phyloP scores from a whole-genome alignment of 2,113 vertebrate genomes.

The Odocoileus virginianus region DNA sequence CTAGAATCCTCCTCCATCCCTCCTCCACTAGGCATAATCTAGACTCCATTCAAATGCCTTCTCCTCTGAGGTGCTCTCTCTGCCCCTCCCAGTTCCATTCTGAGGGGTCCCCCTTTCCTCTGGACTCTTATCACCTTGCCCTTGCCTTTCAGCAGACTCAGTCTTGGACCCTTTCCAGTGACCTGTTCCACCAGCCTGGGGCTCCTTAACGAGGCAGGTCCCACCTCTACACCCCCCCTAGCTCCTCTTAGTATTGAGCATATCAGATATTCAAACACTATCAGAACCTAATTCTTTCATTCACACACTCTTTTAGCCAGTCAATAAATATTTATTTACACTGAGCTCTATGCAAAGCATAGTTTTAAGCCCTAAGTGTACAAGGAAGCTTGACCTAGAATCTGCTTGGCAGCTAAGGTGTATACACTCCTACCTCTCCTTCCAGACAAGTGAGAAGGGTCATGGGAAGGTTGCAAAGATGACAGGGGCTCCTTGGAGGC shows the following conservation, averaged over 20 bases:
- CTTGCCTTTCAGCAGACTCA: background rate
- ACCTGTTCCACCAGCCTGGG: background rate
- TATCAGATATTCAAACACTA: fast-evolving
- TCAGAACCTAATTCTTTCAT: background rate
- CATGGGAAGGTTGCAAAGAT: background rate
- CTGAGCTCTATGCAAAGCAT: background rate
- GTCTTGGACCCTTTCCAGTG: background rate
- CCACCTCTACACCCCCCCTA: fast-evolving
- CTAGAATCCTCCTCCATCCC: background rate
- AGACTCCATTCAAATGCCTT: background rate
- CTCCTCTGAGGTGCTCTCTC: background rate
- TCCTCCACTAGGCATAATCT: background rate
- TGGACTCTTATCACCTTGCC: background rate
- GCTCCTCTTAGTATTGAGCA: background rate
- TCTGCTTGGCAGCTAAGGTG: background rate
- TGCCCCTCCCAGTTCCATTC: background rate
- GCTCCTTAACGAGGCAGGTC: background rate
- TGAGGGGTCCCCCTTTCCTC: background rate
- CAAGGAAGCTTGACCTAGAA: background rate
- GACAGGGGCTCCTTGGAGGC: background rate
- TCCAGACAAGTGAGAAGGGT: background rate
- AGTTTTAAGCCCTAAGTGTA: background rate
- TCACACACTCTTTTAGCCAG: background rate
- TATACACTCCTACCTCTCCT: background rate
- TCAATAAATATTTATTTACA: background rate